Evolutionary conservation across 1,140 invertebrate species (phyloP).

Genomic region (Bombus polaris): DNA sequence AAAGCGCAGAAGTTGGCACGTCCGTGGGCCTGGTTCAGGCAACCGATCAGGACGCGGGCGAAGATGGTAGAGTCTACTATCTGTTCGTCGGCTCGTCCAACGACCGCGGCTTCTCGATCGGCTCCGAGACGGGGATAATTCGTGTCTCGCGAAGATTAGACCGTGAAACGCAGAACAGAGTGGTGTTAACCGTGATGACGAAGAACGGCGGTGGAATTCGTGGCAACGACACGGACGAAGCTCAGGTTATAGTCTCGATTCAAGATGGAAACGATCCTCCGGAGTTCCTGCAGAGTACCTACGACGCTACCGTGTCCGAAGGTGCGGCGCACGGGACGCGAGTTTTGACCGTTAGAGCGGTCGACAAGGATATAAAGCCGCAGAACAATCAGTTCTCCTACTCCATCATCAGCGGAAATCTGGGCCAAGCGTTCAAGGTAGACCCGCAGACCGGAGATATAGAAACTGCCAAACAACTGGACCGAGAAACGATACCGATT

Average conservation of each 20-base stretch:
- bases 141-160: constrained; percentile 92
- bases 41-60: constrained; percentile 95
- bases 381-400: constrained; percentile 97
- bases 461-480: constrained; percentile 89
- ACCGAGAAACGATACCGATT: constrained; percentile 90
- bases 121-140: constrained; percentile 92
- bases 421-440: constrained; percentile 93
- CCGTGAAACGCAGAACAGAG: constrained; percentile 94
- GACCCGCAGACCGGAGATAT: constrained; percentile 93
- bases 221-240: constrained; percentile 97
- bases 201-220: constrained; percentile 96
- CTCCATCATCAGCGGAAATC: constrained; percentile 93
- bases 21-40: constrained; percentile 94
- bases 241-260: constrained; percentile 95
- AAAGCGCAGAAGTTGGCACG: constrained; percentile 94
- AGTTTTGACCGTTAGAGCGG: constrained; percentile 91
- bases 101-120: constrained; percentile 94
- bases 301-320: constrained; percentile 91
- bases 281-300: constrained; percentile 90
- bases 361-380: constrained; percentile 95
- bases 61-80: constrained; percentile 95
- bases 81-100: constrained; percentile 96
- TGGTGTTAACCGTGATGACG: constrained; percentile 95
- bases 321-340: constrained; percentile 88
- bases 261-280: constrained; percentile 98